Conservation (phyloP, 2,113 vertebrate species). For the Dipodomys merriami region DNA sequence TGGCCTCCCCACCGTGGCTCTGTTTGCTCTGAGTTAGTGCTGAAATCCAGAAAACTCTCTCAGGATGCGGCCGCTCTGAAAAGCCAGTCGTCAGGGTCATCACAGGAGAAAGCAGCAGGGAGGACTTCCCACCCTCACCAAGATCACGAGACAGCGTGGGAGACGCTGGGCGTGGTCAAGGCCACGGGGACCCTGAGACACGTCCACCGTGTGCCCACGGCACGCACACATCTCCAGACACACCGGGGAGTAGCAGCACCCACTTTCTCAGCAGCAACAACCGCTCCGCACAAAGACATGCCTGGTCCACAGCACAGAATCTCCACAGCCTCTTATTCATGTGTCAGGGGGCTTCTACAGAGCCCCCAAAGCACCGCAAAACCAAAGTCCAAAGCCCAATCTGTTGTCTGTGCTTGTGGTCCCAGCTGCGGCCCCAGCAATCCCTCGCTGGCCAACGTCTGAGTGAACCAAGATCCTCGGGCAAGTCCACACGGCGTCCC, state of each 20-base stretch:
- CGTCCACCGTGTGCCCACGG: accelerated
- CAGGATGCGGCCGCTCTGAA: too few species aligned
- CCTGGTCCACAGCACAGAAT: background rate
- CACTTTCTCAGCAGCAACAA: background rate
- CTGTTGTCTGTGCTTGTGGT: background rate
- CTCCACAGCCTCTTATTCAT: background rate
- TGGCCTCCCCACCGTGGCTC: too few species aligned
- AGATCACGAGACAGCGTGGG: accelerated
- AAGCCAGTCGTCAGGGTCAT: accelerated
- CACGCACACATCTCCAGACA: background rate
- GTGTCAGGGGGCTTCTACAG: background rate
- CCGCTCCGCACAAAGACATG: background rate
- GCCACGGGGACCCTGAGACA: background rate
- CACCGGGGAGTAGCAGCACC: background rate
- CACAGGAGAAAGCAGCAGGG: background rate
- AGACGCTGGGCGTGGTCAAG: background rate
- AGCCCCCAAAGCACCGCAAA: too few species aligned
- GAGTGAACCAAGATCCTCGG: background rate
- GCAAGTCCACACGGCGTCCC: background rate
- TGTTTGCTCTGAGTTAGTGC: accelerated
- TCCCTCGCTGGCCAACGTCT: accelerated
- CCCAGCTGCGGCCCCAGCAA: background rate
- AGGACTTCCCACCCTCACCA: accelerated
- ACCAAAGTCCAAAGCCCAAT: background rate
- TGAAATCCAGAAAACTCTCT: accelerated